Conservation (phyloP, 2,888 invertebrate genomes). For the Nemapogon koenigi region DNA sequence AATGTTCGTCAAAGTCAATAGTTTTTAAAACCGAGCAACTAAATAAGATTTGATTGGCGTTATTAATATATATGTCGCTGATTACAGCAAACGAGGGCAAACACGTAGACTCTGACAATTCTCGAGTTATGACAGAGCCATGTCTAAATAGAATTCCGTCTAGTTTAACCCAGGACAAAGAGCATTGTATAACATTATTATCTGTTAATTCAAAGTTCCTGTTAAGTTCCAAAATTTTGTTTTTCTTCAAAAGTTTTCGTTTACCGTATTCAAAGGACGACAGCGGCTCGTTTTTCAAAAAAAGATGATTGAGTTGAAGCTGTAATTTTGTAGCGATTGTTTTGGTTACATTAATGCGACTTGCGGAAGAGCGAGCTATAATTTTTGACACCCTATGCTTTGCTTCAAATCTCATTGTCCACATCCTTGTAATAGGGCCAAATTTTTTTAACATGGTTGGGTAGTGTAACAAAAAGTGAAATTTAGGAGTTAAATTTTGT, state of each 20-base stretch:
- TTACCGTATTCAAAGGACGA: no score
- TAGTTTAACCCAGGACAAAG: constrained; percentile 4
- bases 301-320: constrained; percentile 12
- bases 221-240: no score
- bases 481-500: constrained; percentile 11
- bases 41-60: background rate
- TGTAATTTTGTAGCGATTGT: constrained; percentile 13
- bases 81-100: background rate
- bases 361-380: constrained; percentile 12
- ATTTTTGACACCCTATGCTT: constrained; percentile 14
- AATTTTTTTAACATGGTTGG: constrained; percentile 6
- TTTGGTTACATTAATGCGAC: constrained; percentile 13
- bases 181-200: no score
- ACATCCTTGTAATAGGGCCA: constrained; percentile 4
- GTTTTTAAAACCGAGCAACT: background rate
- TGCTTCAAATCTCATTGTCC: constrained; percentile 9
- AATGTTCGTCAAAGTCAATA: constrained; percentile 4
- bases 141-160: background rate
- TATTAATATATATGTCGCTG: background rate
- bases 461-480: constrained; percentile 12
- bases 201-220: no score
- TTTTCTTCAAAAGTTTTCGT: no score
- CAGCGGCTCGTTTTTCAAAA: no score
- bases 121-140: background rate
- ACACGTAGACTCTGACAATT: background rate